These are phyloP conservation scores for Felis chaus DNA, from an alignment of 2,113 vertebrate species.

Conservation along the genomic window DNA sequence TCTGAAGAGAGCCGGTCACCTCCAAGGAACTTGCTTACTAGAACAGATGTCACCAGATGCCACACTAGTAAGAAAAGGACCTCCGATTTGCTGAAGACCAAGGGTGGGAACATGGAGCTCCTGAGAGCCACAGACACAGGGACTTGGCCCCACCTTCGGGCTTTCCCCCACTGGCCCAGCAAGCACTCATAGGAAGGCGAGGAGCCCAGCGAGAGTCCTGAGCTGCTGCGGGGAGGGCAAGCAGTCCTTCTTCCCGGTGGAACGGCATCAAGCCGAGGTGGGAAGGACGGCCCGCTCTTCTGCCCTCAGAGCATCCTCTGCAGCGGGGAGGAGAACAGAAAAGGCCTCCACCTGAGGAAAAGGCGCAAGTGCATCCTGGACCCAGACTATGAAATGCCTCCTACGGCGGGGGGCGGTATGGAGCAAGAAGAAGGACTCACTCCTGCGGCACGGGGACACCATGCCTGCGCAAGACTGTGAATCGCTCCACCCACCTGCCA, in stretches of 20 bases:
- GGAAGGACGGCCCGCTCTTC: background rate
- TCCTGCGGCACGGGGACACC: rapidly evolving
- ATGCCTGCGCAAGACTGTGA: background rate
- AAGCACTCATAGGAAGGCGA: background rate
- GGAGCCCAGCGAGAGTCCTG: background rate
- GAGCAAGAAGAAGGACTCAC: background rate
- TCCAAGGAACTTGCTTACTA: background rate
- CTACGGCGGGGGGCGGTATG: background rate
- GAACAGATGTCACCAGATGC: background rate
- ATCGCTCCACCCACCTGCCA: background rate
- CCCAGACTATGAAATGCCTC: background rate
- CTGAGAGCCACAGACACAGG: background rate
- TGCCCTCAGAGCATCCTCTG: background rate
- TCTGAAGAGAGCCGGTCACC: background rate
- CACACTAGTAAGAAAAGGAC: background rate
- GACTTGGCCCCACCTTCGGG: rapidly evolving
- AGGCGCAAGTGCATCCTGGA: background rate
- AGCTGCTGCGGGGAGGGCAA: background rate
- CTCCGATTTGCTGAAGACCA: background rate
- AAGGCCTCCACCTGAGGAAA: background rate
- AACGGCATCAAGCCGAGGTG: background rate
- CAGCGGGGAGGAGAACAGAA: background rate
- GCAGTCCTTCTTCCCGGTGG: background rate
- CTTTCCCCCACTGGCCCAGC: no score
- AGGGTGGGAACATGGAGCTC: background rate